Percentiles rank a stretch among this genome's conserved stretches.
Conservation (phyloP, 2,113 vertebrate species). For the Hepsetus odoe region DNA sequence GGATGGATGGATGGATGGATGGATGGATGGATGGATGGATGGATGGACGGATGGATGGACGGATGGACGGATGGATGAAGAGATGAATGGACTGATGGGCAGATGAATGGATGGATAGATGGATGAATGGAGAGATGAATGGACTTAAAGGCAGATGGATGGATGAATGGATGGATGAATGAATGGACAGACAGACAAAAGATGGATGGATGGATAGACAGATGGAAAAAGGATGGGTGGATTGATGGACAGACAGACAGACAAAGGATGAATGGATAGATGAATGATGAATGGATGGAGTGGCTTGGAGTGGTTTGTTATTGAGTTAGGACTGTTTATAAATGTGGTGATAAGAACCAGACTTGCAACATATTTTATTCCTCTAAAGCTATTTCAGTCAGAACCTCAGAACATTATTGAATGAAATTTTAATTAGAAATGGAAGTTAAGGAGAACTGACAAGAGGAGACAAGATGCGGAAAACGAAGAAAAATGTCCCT, state of each 20-base stretch:
- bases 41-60: neutral
- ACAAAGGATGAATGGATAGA: neutral
- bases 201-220: neutral
- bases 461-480: too few species aligned
- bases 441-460: too few species aligned
- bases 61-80: neutral
- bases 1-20: neutral
- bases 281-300: too few species aligned
- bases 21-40: neutral
- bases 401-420: too few species aligned
- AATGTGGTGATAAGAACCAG: too few species aligned
- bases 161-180: neutral
- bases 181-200: neutral
- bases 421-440: too few species aligned
- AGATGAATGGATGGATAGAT: neutral
- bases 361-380: too few species aligned
- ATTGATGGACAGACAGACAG: neutral
- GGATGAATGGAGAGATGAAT: neutral
- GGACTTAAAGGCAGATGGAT: neutral
- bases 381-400: too few species aligned
- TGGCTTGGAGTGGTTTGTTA: too few species aligned
- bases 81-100: neutral
- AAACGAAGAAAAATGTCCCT: too few species aligned
- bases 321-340: too few species aligned
- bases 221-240: neutral